These are phyloP conservation scores for Lanius collurio DNA, from an alignment of 2,113 vertebrate genomes.

Conservation along the genomic window DNA sequence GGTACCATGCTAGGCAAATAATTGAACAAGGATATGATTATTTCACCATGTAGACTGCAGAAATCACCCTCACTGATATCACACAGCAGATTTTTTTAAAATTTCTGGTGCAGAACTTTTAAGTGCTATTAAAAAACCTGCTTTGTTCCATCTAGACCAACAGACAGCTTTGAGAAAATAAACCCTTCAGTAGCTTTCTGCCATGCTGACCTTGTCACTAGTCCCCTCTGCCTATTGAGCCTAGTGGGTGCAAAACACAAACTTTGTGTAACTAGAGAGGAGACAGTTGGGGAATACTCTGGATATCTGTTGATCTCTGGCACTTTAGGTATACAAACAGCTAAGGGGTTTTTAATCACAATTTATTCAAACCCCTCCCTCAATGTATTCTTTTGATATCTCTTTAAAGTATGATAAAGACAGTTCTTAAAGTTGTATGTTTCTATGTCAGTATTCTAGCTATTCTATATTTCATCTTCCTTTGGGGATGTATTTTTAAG, in stretches of 20 bases:
- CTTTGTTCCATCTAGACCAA: not conserved
- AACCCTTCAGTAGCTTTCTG: not conserved
- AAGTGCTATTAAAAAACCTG: not conserved
- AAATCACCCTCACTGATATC: not conserved
- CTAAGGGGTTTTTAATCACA: not conserved
- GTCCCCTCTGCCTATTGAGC: not conserved
- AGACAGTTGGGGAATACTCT: not conserved
- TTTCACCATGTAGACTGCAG: not conserved
- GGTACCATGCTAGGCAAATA: not conserved
- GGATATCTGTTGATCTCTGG: not conserved
- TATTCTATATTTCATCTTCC: not conserved
- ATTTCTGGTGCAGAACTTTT: not conserved
- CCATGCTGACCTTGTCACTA: fast-evolving
- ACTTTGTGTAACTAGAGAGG: not conserved
- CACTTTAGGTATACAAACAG: not conserved
- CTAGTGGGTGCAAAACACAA: not conserved
- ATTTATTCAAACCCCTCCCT: not conserved
- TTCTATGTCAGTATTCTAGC: not conserved
- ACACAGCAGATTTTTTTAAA: not conserved
- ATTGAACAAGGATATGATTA: not conserved
- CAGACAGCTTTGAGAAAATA: not conserved
- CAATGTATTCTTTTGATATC: not conserved
- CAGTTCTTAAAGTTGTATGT: not conserved
- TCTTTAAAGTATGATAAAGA: not conserved
- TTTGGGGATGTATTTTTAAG: not conserved